A percentile compares a stretch with the other conserved stretches of the same genome.
phyloP scores from a whole-genome alignment of 2,888 invertebrate genomes.

The Cerastis rubricosa region DNA sequence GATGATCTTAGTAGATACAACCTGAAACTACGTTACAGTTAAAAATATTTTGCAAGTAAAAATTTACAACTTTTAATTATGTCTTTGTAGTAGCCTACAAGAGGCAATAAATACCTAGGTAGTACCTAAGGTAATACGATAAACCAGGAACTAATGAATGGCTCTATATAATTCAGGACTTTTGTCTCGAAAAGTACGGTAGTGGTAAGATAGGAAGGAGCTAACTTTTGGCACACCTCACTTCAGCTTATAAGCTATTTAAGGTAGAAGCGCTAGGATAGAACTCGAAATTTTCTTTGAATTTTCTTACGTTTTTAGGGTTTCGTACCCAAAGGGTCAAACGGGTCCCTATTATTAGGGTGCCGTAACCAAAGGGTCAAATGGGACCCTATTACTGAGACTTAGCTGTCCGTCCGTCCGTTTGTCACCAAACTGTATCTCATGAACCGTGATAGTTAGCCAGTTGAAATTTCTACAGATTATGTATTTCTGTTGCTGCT shows the following conservation, averaged over 20 bases:
- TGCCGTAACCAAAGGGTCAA: too few relatives aligned
- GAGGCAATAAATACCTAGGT: background rate
- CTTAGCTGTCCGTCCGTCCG: too few relatives aligned
- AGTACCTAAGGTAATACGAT: background rate
- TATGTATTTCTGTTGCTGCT: too few relatives aligned
- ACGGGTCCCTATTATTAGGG: too few relatives aligned
- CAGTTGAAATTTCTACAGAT: too few relatives aligned
- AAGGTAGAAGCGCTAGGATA: background rate
- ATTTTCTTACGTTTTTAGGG: background rate
- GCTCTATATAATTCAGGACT: conserved; percentile 33
- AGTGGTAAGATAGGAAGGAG: conserved; percentile 14
- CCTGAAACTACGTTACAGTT: background rate
- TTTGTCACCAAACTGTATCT: too few relatives aligned
- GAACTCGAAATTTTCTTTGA: background rate
- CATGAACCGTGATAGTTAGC: too few relatives aligned
- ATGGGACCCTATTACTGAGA: too few relatives aligned
- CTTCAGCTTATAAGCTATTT: conserved; percentile 35
- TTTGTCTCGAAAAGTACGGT: conserved; percentile 11
- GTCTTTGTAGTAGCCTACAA: background rate
- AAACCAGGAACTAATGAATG: conserved; percentile 15
- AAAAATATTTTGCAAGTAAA: background rate
- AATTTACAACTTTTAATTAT: background rate
- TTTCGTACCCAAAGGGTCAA: too few relatives aligned
- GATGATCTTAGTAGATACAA: background rate
- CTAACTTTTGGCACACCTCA: conserved; percentile 27